A percentile compares a stretch with the other conserved stretches of the same genome.
Conservation (phyloP, 2,113 vertebrate genomes). For the Struthio camelus region DNA sequence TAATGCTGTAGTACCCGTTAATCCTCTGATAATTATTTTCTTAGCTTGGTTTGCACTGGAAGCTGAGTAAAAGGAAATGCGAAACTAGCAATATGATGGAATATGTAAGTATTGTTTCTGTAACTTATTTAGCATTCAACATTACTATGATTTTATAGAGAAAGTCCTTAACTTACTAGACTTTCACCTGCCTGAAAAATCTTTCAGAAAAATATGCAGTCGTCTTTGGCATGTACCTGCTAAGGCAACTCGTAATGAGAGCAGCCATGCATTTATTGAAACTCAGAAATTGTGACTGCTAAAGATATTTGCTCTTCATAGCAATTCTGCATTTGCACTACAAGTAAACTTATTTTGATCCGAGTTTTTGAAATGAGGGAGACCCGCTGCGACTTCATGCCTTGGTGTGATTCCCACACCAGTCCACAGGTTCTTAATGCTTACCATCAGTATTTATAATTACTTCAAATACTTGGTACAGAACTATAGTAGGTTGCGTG, state of each 20-base stretch:
- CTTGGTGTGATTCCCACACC: neutral
- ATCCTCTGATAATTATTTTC: conserved; percentile 48
- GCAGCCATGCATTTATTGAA: neutral
- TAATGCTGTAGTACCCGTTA: neutral
- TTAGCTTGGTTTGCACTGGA: conserved; percentile 99
- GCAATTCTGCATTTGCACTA: neutral
- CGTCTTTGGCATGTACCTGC: neutral
- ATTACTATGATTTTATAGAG: neutral
- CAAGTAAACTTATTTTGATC: neutral
- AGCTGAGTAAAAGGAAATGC: conserved; percentile 98
- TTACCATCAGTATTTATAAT: neutral
- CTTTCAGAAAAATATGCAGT: neutral
- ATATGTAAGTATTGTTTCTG: conserved; percentile 80
- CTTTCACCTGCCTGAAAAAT: neutral
- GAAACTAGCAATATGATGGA: conserved; percentile 99
- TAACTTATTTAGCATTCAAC: neutral
- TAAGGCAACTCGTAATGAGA: neutral
- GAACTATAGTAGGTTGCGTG: neutral
- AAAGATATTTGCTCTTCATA: neutral
- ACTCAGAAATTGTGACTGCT: neutral
- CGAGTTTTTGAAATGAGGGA: neutral
- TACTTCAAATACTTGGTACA: neutral
- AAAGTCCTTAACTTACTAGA: neutral
- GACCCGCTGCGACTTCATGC: neutral
- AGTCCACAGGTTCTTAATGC: neutral